Evolutionary conservation across 2,797 vertebrate species (phyloP).

Genomic region (Fundulus diaphanus): DNA sequence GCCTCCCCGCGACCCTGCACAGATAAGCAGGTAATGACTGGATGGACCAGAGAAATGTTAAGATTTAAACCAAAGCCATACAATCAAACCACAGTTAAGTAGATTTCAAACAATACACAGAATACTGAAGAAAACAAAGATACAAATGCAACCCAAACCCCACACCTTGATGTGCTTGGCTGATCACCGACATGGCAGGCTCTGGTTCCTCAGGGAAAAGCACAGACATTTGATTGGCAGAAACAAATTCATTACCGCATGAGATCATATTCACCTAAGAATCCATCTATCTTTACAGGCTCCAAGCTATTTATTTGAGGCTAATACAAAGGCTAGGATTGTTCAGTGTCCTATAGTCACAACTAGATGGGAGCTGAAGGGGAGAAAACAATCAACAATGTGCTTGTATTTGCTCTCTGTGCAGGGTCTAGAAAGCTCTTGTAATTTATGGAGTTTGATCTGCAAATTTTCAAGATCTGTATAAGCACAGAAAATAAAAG

Average conservation of each 20-base stretch:
- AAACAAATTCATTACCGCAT: background rate
- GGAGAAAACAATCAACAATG: background rate
- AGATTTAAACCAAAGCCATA: background rate
- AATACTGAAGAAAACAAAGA: background rate
- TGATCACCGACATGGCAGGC: background rate
- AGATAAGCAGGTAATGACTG: no score
- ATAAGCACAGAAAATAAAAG: background rate
- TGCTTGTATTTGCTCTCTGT: background rate
- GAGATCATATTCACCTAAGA: background rate
- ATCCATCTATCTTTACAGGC: background rate
- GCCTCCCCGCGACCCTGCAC: no score
- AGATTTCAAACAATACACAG: background rate
- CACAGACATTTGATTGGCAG: slow-evolving; percentile 3
- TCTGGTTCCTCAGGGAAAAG: background rate
- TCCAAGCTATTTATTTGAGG: background rate
- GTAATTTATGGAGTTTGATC: background rate
- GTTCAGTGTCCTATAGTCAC: background rate
- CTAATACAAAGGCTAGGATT: background rate
- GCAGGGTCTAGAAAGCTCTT: background rate
- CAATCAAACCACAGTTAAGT: background rate
- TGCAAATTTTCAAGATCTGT: background rate
- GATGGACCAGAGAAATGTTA: background rate
- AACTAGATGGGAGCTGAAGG: background rate
- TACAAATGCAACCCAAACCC: background rate
- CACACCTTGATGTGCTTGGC: background rate